Evolutionary conservation across 2,113 vertebrate species (phyloP).

Genomic region (Corapipo altera): DNA sequence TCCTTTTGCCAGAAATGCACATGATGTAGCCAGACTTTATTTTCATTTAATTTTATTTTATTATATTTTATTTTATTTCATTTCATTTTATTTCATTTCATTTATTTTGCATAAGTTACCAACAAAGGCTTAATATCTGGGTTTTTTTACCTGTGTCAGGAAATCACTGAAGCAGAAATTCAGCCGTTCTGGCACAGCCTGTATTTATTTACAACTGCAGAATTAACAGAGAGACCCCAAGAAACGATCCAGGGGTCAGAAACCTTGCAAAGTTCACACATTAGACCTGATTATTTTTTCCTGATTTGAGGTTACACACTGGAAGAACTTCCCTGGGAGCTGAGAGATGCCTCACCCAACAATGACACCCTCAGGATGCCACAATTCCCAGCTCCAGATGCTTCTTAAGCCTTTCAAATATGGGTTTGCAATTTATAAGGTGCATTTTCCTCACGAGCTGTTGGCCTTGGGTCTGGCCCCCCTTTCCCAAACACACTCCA

Average conservation of each 20-base stretch:
- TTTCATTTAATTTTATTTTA: not conserved
- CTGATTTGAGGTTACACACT: not conserved
- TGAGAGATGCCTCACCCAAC: not conserved
- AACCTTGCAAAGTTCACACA: not conserved
- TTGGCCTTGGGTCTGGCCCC: not conserved
- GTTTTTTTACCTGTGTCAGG: not conserved
- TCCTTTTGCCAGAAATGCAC: slow-evolving; percentile 2
- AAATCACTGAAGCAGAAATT: not conserved
- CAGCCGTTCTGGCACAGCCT: not conserved
- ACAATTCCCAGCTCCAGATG: not conserved
- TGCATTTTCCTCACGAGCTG: not conserved
- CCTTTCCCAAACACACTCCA: not conserved
- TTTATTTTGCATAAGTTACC: not conserved
- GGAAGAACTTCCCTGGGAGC: not conserved
- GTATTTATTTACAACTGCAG: not conserved
- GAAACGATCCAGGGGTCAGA: not conserved
- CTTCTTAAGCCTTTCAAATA: not conserved
- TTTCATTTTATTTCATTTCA: not conserved
- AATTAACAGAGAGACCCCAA: not conserved
- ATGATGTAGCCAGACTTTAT: not conserved
- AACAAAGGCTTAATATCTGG: not conserved
- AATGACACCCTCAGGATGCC: not conserved
- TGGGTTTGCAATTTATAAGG: not conserved
- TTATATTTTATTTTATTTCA: not conserved
- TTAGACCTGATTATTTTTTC: too few species aligned